Evolutionary conservation across 1,140 invertebrate species (phyloP), one percentile per base, ranked within the genome.

Genomic region (Chlorops oryzae): DNA sequence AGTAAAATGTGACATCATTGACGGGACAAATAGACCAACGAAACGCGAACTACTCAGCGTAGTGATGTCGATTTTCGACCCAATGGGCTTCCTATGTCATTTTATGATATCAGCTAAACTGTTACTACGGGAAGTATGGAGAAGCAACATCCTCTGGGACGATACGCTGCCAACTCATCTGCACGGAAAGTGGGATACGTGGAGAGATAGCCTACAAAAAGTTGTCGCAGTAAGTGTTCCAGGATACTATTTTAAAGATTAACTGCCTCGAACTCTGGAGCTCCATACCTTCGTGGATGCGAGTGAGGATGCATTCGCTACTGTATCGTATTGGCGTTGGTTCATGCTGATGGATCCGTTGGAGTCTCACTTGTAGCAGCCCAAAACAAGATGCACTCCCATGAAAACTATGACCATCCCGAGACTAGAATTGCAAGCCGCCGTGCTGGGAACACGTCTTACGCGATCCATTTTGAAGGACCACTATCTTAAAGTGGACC

Each of bases 91-190:
- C 40, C 55, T 5, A 37, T 61, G 0, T 54, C 65, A 72, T 13
- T 63, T 67, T 42, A 59, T 52, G 12, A 63, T 73, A 21, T 58
- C 57, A 27, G 42, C 55, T 17, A 74, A 72, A 56, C 70, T 73
- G 9, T 39, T 75, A 6, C 42, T 75, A 3, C 74, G 74, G 57
- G 49, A 66, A 10, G 56, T 73, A 10, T 73, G 70, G 63, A 48
- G 57, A 21, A 54, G 23, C 13, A 51, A 55, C 3, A 48, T 70
- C 5, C 55, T 57, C n/a, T 76, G 73, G 73, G 69, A 75, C 20
- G 51, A 61, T 18, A 23, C 21, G 3, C 43, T 73, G 2, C 17
- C 21, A 1, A 15, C 0, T 15, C 17, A 47, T 12, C 28, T n/a
- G 15, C 3, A 35, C 3, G 17, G 6, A 9, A 35, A 35, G n/a